These are phyloP conservation scores for Phrynocephalus vlangalii DNA, from an alignment of 2,797 vertebrate species.

Conservation along the genomic window DNA sequence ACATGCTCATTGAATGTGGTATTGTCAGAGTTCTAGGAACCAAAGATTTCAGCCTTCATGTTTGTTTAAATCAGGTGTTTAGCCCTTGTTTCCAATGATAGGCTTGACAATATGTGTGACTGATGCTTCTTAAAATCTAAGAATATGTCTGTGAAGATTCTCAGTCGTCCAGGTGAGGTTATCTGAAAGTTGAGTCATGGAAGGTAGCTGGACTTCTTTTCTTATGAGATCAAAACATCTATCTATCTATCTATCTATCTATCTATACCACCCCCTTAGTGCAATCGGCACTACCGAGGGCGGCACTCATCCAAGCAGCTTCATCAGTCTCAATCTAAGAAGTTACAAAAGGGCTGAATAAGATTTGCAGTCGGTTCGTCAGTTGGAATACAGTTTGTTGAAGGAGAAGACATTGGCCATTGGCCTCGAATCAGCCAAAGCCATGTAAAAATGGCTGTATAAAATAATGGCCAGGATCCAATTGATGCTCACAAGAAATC, in stretches of 20 bases:
- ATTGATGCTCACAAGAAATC: too few relatives aligned
- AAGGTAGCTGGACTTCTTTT: too few relatives aligned
- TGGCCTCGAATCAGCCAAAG: not conserved
- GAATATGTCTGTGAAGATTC: too few relatives aligned
- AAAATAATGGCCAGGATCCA: not conserved
- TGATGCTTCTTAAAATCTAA: not conserved
- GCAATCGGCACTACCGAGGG: too few relatives aligned
- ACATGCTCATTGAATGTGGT: not conserved
- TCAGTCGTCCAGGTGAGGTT: too few relatives aligned
- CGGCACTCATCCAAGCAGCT: too few relatives aligned
- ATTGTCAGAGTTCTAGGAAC: not conserved
- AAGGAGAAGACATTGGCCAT: too few relatives aligned
- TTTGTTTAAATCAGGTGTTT: not conserved
- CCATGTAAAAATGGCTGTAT: not conserved
- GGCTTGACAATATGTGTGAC: not conserved
- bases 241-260: too few relatives aligned
- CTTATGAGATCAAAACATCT: too few relatives aligned
- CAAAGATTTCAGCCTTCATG: not conserved
- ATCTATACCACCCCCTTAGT: too few relatives aligned
- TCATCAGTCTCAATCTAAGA: not conserved
- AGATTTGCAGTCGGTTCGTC: not conserved
- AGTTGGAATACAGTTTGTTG: not conserved
- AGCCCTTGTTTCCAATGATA: not conserved
- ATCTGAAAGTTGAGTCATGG: too few relatives aligned
- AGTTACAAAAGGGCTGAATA: not conserved